Percentiles rank a stretch among this genome's conserved stretches.
Conservation (phyloP, 2,113 vertebrate genomes). For the Leptosomus discolor region DNA sequence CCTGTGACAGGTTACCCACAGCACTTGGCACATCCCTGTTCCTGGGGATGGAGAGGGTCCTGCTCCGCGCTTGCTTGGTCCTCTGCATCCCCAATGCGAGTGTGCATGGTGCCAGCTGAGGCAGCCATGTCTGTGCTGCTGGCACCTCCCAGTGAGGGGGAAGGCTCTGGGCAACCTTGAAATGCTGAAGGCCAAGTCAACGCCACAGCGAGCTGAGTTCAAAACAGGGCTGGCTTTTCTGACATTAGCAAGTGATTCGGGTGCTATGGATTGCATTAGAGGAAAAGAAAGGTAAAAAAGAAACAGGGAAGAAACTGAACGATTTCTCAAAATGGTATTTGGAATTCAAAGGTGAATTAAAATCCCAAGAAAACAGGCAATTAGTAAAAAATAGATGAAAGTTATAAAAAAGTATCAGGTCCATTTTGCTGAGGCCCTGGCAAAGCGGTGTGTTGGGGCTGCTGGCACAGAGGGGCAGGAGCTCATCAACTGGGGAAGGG, state of each 20-base stretch:
- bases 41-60: not conserved
- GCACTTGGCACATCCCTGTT: not conserved
- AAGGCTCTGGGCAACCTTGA: not conserved
- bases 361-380: not conserved
- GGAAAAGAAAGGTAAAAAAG: not conserved
- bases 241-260: not conserved
- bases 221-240: not conserved
- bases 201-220: not conserved
- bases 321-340: not conserved
- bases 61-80: rapidly evolving
- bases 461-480: not conserved
- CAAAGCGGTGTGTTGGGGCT: not conserved
- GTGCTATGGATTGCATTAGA: too few relatives aligned
- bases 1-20: not conserved
- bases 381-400: not conserved
- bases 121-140: not conserved
- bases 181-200: not conserved
- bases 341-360: not conserved
- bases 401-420: not conserved
- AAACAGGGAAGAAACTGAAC: not conserved
- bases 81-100: not conserved
- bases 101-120: rapidly evolving
- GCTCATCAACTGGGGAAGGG: not conserved
- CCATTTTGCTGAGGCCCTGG: not conserved
- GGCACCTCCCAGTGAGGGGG: not conserved